Base-by-base conservation (phyloP, 2,888 invertebrate genomes). In the Nudaria mundana region DNA sequence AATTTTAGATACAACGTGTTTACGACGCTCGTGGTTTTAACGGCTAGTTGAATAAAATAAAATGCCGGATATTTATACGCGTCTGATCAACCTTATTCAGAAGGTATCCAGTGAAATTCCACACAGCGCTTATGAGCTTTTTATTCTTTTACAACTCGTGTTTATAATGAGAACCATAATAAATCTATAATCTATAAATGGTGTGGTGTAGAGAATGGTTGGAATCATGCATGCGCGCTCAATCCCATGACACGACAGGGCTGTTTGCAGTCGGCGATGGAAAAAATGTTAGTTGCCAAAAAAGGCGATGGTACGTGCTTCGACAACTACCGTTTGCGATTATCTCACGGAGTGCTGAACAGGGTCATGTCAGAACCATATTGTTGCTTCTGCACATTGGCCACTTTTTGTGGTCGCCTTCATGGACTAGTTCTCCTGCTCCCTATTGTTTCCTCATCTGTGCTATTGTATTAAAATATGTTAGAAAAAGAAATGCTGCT, bases 291-390 rank as follows among this genome's bases (percentile, higher is more conserved):
- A 66, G 66, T 69, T 66, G 65, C 81, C 85, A 71, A 83, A 84
- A 84, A 86, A 78, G 84, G 84, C 71, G 57, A 59, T 63, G 62
- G 80, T 80, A 84, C 85, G 83, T 82, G 84, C 70, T 70, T 60
- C 79, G 76, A 77, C 81, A 81, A 20, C 79, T 77, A 77, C 81
- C 74, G 81, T 71, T 71, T 60, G 81, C 83, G 84, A 83, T 82
- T 82, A 84, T 86, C 85, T 84, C 85, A 85, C 83, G 85, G 81
- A 78, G 75, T 59, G 57, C 58, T 56, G 66, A 78, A 76, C 72
- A 76, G 71, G 82, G 84, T 84, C 83, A 84, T 71, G 76, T 76
- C 82, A 71, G 80, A 82, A 79, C 72, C 63, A 68, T 82, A 76
- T 72, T 71, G 71, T 72, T 59, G 63, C 77, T 72, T 70, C 73